phyloP scores from a whole-genome alignment of 2,797 vertebrate species.

The Huso huso region DNA sequence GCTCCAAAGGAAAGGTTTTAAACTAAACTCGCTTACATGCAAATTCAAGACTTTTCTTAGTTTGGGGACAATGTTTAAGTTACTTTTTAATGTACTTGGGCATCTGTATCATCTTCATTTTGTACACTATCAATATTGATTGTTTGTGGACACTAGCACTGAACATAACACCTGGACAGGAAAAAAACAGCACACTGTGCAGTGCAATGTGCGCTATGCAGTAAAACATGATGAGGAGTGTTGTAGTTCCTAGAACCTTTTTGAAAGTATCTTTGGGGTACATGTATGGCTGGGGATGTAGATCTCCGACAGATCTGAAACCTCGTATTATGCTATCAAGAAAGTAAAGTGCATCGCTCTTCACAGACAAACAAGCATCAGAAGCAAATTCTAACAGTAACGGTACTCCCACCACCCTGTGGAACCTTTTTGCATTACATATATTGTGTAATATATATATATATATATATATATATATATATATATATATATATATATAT shows the following conservation, averaged over 20 bases:
- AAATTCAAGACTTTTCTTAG: slow-evolving; percentile 31
- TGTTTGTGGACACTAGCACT: slow-evolving; percentile 37
- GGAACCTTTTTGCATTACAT: slow-evolving; percentile 54
- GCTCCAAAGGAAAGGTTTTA: slow-evolving; percentile 1
- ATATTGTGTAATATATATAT: too few species aligned
- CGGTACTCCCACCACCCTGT: slow-evolving; percentile 64
- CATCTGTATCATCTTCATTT: background rate
- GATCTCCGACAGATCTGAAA: too few species aligned
- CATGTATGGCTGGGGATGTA: too few species aligned
- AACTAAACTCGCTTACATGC: slow-evolving; percentile 28
- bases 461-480: too few species aligned
- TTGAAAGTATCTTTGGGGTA: too few species aligned
- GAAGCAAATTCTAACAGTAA: slow-evolving; percentile 13
- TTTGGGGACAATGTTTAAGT: slow-evolving; percentile 18
- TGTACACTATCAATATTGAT: slow-evolving; percentile 9
- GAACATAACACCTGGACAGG: slow-evolving; percentile 41
- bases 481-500: too few species aligned
- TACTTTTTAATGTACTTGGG: background rate
- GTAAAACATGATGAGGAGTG: slow-evolving; percentile 5
- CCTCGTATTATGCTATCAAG: too few species aligned
- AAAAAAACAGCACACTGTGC: too few species aligned
- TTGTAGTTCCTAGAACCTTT: too few species aligned
- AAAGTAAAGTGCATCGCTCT: too few species aligned
- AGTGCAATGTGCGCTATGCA: slow-evolving; percentile 9
- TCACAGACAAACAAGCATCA: background rate